These are phyloP conservation scores for Myrmecophaga tridactyla DNA, from an alignment of 2,113 vertebrate species.

Conservation along the genomic window DNA sequence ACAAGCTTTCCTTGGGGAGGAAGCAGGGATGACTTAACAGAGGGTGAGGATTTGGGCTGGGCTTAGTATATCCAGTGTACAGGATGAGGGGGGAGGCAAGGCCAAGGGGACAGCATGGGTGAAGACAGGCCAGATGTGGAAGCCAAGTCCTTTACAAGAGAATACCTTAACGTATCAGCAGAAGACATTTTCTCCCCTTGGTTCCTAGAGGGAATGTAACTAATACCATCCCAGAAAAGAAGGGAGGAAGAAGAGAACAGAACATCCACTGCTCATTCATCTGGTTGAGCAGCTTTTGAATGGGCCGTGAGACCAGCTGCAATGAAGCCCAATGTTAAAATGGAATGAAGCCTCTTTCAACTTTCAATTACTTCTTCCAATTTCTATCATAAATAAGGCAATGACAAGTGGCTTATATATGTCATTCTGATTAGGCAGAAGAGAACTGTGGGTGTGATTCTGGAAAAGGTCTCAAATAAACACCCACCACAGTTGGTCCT, in stretches of 20 bases:
- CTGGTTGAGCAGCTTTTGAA: not conserved
- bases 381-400: not conserved
- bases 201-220: not conserved
- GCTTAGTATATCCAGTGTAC: rapidly evolving
- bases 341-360: not conserved
- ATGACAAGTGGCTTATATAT: not conserved
- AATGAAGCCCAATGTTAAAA: not conserved
- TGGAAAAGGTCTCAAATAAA: constrained; percentile 41
- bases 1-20: not conserved
- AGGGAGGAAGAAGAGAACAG: not conserved
- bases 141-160: not conserved
- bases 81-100: not conserved
- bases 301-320: not conserved
- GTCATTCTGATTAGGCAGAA: constrained; percentile 38
- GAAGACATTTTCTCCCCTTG: not conserved
- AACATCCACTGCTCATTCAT: not conserved
- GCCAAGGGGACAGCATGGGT: not conserved
- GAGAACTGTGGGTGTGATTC: constrained; percentile 38
- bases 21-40: not conserved
- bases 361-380: not conserved
- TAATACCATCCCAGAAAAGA: not conserved
- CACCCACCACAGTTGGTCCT: not conserved
- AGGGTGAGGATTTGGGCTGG: not conserved
- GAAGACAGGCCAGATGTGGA: not conserved
- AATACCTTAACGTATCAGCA: not conserved